phyloP scores from a whole-genome alignment of 2,113 vertebrate species.

The Epinephelus lanceolatus region DNA sequence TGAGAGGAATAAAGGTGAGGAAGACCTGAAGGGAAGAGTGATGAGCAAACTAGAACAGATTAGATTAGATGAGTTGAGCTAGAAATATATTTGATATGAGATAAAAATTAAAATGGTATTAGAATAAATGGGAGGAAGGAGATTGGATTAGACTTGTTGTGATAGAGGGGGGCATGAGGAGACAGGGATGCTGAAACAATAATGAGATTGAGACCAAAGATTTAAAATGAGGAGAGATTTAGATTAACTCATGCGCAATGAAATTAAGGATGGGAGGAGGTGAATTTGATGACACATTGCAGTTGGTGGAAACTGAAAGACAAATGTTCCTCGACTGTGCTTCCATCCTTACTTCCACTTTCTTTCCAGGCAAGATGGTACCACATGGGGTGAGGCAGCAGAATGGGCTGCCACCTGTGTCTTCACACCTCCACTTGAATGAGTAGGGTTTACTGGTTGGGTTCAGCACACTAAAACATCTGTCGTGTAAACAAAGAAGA shows the following conservation, averaged over 20 bases:
- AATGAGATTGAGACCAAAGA: background rate
- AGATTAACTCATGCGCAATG: background rate
- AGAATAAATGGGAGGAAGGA: background rate
- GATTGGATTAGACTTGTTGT: background rate
- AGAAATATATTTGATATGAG: background rate
- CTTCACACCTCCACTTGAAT: conserved; percentile 89
- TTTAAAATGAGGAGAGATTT: background rate
- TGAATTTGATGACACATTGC: background rate
- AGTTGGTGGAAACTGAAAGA: background rate
- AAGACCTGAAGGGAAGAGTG: background rate
- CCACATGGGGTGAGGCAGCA: conserved; percentile 86
- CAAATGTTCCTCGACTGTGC: background rate
- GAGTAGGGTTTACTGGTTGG: conserved; percentile 87
- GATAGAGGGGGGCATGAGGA: background rate
- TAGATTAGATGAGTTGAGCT: background rate
- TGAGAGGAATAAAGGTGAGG: background rate
- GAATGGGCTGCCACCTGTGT: conserved; percentile 81
- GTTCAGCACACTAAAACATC: conserved; percentile 89
- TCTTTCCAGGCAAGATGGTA: conserved; percentile 86
- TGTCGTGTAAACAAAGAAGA: conserved; percentile 64
- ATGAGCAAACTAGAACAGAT: background rate
- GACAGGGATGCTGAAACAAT: background rate
- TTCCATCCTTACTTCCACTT: conserved; percentile 83
- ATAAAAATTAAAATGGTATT: background rate
- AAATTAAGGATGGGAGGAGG: background rate